These are phyloP conservation scores for Sander lucioperca DNA, from an alignment of 2,113 vertebrate species.

Conservation along the genomic window DNA sequence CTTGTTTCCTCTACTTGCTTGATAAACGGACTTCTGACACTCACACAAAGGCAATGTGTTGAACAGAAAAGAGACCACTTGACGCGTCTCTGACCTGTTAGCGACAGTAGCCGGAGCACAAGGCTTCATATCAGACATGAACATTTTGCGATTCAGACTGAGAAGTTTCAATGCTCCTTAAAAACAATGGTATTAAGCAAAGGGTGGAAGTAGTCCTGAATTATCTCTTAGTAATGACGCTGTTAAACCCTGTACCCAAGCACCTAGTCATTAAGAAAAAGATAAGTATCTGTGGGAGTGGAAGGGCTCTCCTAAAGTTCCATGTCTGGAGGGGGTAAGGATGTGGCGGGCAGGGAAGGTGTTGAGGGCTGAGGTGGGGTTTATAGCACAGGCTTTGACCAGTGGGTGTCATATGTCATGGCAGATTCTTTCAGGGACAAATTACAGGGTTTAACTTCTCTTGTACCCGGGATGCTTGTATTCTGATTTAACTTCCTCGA, in stretches of 20 bases:
- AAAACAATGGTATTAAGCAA: conserved; percentile 33
- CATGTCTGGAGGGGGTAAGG: conserved; percentile 78
- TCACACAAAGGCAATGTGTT: conserved; percentile 54
- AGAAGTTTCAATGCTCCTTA: conserved; percentile 11
- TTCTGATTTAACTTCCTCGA: conserved; percentile 71
- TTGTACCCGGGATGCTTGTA: conserved; percentile 65
- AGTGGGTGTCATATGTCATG: conserved; percentile 80
- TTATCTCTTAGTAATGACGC: conserved; percentile 73
- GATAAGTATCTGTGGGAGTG: conserved; percentile 84
- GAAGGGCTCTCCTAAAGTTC: conserved; percentile 71
- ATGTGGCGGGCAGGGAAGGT: conserved; percentile 57
- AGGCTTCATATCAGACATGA: conserved; percentile 29
- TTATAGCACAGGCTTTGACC: conserved; percentile 69
- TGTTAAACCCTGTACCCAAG: conserved; percentile 74
- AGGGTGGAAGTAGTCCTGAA: conserved; percentile 60
- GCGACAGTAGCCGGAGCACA: conserved; percentile 5
- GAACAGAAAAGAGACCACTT: conserved; percentile 35
- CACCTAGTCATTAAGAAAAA: conserved; percentile 79
- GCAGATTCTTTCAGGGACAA: conserved; percentile 79
- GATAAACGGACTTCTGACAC: conserved; percentile 47
- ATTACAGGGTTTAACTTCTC: conserved; percentile 82
- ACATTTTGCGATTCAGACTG: conserved; percentile 5
- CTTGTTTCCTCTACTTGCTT: conserved; percentile 66
- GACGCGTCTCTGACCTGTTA: conserved; percentile 14
- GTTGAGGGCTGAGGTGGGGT: conserved; percentile 55